Base-by-base conservation (phyloP, 2,888 invertebrate genomes). In the Branchellion lobata region DNA sequence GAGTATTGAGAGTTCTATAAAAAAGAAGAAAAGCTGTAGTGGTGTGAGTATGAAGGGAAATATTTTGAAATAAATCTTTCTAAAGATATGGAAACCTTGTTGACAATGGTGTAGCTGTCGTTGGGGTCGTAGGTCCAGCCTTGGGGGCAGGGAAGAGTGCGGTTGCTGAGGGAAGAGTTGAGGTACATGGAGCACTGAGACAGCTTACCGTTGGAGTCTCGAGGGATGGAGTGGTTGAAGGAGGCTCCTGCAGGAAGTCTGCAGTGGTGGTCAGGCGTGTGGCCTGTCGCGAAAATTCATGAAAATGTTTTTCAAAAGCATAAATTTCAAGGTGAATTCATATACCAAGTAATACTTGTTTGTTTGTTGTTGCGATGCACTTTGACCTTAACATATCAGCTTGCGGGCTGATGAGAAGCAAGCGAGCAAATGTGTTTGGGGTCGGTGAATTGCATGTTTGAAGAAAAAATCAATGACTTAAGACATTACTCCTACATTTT, bases 71-170 rank as follows among this genome's bases (percentile, higher is more conserved):
- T n/a, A n/a, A n/a, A n/a, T n/a, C n/a, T n/a, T n/a, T n/a, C n/a
- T n/a, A n/a, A n/a, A n/a, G n/a, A n/a, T n/a, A n/a, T n/a, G 61
- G 24, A 24, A 57, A 83, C 83, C 81, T 83, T 81, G 1, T 81
- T 77, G 36, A 82, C 82, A 33, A 83, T 82, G 18, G 83, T 83
- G 31, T 65, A 69, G 8, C 83, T 83, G 3, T 69, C 69, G 27
- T 33, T 3, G 0, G 71, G 65, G n/a, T 80, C 80, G 61, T 83
- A 83, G n/a, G 81, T 75, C 77, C 80, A 83, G 14, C 83, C 82
- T 24, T 81, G 27, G 1, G 31, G 51, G 61, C 83, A 83, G 1
- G 27, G 29, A 40, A 61, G 57, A 29, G 81, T 83, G 0, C n/a
- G 65, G 79, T 82, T 81, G 61, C 31, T 53, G 21, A 34, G 18